phyloP scores from a whole-genome alignment of 2,113 vertebrate species.

The Hipposideros armiger region DNA sequence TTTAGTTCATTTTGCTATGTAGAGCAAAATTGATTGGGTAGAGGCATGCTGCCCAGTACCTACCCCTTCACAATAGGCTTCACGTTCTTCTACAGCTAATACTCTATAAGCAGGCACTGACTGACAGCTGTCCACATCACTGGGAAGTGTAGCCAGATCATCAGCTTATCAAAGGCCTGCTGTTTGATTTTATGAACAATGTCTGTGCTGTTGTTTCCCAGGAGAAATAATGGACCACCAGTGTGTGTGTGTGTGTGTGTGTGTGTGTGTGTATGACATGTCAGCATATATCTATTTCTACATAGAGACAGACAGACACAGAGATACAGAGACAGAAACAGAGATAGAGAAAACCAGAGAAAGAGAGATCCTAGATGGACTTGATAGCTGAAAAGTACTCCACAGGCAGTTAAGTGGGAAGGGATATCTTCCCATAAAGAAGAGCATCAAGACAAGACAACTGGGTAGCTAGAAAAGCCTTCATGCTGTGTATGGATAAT shows the following conservation, averaged over 20 bases:
- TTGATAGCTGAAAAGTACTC: neutral
- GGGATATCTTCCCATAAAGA: neutral
- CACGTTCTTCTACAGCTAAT: neutral
- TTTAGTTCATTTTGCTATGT: neutral
- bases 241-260: neutral
- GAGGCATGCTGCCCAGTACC: neutral
- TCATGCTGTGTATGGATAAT: neutral
- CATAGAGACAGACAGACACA: neutral
- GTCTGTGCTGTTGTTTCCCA: neutral
- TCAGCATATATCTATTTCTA: neutral
- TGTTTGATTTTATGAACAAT: neutral
- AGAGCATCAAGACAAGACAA: neutral
- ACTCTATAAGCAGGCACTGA: rapidly evolving
- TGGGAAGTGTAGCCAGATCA: too few relatives aligned
- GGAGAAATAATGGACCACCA: neutral
- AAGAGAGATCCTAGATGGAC: neutral
- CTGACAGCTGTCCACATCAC: rapidly evolving
- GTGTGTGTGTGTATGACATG: neutral
- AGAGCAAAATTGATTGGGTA: neutral
- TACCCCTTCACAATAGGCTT: neutral
- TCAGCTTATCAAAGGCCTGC: neutral
- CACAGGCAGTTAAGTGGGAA: neutral
- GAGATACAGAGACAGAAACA: neutral
- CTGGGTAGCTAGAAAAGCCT: neutral
- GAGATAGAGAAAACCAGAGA: neutral